Conservation (phyloP, 2,113 vertebrate species). For the Podocnemis expansa region DNA sequence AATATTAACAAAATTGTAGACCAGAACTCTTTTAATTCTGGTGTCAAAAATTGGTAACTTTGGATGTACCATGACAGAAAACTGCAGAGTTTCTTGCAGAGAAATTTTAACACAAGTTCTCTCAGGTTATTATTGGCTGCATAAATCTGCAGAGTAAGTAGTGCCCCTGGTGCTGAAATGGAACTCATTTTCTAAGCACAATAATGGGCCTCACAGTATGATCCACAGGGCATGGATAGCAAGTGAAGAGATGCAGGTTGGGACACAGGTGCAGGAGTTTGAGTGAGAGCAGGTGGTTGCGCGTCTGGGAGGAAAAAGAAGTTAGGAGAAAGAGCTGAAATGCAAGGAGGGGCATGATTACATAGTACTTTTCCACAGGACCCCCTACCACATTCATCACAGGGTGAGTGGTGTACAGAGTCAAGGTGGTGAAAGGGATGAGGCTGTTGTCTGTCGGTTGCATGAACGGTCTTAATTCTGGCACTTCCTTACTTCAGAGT, state of each 20-base stretch:
- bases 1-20: background rate
- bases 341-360: constrained; percentile 24
- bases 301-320: background rate
- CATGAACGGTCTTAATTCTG: background rate
- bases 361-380: constrained; percentile 36
- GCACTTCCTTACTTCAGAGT: background rate
- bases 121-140: background rate
- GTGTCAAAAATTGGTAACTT: background rate
- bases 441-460: constrained; percentile 37
- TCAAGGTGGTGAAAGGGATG: constrained; percentile 1
- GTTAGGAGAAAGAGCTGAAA: constrained; percentile 18
- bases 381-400: constrained; percentile 38
- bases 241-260: background rate
- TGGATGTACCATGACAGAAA: background rate
- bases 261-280: background rate
- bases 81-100: background rate
- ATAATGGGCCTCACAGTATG: background rate
- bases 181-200: background rate
- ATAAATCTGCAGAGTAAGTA: background rate
- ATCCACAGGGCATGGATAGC: background rate
- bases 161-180: background rate
- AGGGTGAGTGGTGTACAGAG: constrained; percentile 15
- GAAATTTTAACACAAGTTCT: background rate
- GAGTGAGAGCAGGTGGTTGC: background rate
- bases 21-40: background rate